Percentiles rank a stretch among this genome's conserved stretches.
Evolutionary conservation across 2,888 invertebrate genomes (phyloP).

Genomic region (Pocota personata): DNA sequence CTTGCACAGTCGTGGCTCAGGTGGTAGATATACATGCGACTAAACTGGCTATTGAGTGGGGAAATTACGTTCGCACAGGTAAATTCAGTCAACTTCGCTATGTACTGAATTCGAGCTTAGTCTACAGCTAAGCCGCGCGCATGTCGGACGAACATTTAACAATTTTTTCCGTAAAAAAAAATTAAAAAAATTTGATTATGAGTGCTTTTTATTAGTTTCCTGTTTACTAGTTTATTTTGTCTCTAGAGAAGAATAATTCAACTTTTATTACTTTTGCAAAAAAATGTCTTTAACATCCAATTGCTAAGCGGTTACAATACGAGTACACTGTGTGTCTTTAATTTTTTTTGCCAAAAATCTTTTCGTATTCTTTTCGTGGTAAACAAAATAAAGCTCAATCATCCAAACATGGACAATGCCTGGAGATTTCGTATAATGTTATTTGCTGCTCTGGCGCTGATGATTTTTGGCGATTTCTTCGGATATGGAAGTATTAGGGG

Average conservation of each 20-base stretch:
- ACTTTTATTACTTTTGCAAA: conserved; percentile 7
- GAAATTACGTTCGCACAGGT: conserved; percentile 61
- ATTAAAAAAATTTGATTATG: conserved; percentile 6
- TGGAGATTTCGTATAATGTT: conserved; percentile 83
- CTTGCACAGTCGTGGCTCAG: conserved; percentile 4
- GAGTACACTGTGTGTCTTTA: neutral
- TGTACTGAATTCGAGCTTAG: conserved; percentile 59
- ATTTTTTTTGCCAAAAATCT: neutral
- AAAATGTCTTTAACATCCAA: conserved; percentile 1
- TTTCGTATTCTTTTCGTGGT: neutral
- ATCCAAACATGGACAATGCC: conserved; percentile 79
- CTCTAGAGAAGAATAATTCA: neutral
- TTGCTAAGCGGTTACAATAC: neutral
- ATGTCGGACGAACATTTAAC: conserved; percentile 53
- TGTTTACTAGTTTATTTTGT: neutral
- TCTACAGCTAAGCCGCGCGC: conserved; percentile 60
- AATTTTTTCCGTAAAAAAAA: neutral
- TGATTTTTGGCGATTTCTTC: conserved; percentile 82
- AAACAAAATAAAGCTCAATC: conserved; percentile 1
- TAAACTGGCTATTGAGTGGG: conserved; percentile 34
- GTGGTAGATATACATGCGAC: conserved; percentile 10
- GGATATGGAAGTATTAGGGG: conserved; percentile 81
- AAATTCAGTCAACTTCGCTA: conserved; percentile 27
- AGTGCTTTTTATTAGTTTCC: neutral
- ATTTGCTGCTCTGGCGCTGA: conserved; percentile 80